phyloP scores from a whole-genome alignment of 1,140 invertebrate genomes.

The Dufourea novaeangliae region DNA sequence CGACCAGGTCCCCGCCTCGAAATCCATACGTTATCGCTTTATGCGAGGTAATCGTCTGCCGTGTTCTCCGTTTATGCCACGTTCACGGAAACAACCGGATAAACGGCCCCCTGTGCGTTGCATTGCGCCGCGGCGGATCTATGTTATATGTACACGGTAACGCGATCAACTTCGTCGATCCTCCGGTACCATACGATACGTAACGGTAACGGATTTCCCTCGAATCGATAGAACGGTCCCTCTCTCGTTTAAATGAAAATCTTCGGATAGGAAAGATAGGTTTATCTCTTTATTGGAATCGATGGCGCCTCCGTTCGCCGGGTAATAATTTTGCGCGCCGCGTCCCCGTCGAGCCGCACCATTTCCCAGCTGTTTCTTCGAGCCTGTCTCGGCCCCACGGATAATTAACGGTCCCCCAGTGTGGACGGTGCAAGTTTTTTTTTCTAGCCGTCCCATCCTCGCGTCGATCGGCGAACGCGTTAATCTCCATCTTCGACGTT shows the following conservation, averaged over 20 bases:
- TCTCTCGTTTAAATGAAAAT: too few species aligned
- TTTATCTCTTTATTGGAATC: too few species aligned
- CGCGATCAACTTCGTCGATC: too few species aligned
- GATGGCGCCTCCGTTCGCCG: too few species aligned
- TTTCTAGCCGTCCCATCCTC: background rate
- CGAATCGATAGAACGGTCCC: too few species aligned
- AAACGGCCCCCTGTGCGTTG: background rate
- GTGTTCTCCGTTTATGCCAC: background rate
- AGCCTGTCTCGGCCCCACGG: background rate
- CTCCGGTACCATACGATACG: too few species aligned
- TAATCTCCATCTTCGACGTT: constrained; percentile 39
- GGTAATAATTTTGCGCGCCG: constrained; percentile 4
- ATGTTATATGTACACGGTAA: too few species aligned
- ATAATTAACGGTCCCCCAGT: constrained; percentile 13
- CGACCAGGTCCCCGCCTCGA: constrained; percentile 8
- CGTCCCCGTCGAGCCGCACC: background rate
- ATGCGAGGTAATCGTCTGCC: background rate
- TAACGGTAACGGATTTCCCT: too few species aligned
- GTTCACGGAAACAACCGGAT: background rate
- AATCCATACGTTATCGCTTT: constrained; percentile 32
- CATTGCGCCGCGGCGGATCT: too few species aligned
- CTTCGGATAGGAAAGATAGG: too few species aligned
- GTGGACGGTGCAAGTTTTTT: constrained; percentile 3
- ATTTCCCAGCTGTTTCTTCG: constrained; percentile 16
- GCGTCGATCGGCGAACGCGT: constrained; percentile 27